Evolutionary conservation across 2,888 invertebrate genomes (phyloP).

Genomic region (Oscheius sp.): DNA sequence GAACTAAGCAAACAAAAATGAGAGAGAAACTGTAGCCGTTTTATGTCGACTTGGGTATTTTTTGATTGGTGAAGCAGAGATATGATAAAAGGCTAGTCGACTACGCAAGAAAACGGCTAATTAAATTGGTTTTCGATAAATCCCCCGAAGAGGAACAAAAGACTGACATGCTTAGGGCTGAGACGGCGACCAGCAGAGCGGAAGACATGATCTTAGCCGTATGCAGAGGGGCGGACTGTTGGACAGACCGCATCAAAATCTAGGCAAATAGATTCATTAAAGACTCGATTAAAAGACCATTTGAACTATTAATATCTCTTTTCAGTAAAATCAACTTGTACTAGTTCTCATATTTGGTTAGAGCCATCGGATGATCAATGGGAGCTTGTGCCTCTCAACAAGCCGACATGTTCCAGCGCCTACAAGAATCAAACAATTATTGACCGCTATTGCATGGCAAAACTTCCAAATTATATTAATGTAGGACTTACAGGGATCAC

Average conservation of each 20-base stretch:
- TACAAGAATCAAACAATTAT: conserved; percentile 19
- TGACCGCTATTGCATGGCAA: conserved; percentile 17
- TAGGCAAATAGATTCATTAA: no score
- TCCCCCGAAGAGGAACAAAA: no score
- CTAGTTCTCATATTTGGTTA: conserved; percentile 24
- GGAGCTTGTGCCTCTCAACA: not conserved
- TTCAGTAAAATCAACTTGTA: conserved; percentile 23
- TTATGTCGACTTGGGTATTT: not conserved
- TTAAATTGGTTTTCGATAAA: no score
- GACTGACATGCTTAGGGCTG: no score
- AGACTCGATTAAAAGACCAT: no score
- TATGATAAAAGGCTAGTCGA: no score
- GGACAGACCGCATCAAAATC: no score
- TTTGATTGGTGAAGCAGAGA: no score
- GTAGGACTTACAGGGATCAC: conserved; percentile 6
- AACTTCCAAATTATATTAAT: not conserved
- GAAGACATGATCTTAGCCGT: conserved; percentile 1
- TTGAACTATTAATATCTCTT: no score
- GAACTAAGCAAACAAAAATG: not conserved
- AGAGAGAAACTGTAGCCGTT: not conserved
- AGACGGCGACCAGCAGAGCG: not conserved
- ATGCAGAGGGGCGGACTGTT: not conserved
- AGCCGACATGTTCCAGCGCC: not conserved
- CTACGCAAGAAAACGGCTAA: no score
- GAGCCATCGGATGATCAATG: not conserved